A percentile compares a stretch with the other conserved stretches of the same genome.
These are phyloP conservation scores for Dryocosmus kuriphilus DNA, from an alignment of 2,888 invertebrate genomes.

Conservation along the genomic window DNA sequence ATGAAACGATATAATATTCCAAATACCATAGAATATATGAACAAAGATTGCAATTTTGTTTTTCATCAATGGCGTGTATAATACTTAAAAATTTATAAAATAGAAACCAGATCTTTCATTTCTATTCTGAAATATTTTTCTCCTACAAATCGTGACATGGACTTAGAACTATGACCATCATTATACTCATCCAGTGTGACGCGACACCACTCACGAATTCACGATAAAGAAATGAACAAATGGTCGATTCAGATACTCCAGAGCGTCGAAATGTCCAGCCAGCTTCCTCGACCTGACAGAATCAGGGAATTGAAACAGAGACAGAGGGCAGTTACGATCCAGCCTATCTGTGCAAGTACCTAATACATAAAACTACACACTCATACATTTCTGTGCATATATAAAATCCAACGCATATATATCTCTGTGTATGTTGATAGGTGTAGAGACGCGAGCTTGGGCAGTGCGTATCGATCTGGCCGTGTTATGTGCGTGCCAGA, in stretches of 20 bases:
- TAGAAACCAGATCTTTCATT: too few species aligned
- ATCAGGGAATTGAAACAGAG: conserved; percentile 9
- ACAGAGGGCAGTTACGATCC: neutral
- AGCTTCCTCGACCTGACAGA: neutral
- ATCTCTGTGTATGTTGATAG: conserved; percentile 42
- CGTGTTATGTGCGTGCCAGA: conserved; percentile 75
- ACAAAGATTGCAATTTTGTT: too few species aligned
- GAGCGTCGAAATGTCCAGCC: conserved; percentile 33
- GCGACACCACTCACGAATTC: too few species aligned
- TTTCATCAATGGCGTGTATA: too few species aligned
- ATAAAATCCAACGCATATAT: neutral
- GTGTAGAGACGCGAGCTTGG: conserved; percentile 67
- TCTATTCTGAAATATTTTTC: too few species aligned
- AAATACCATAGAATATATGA: too few species aligned
- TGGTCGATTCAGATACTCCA: conserved; percentile 40
- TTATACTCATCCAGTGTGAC: too few species aligned
- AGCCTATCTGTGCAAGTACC: neutral
- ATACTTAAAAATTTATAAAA: too few species aligned
- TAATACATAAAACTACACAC: neutral
- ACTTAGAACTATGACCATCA: neutral
- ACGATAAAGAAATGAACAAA: neutral
- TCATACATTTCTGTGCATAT: neutral
- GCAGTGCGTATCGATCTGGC: conserved; percentile 78
- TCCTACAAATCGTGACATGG: neutral
- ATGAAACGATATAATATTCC: too few species aligned